Evolutionary conservation across 2,113 vertebrate species (phyloP).

Genomic region (Myanophis thanlyinensis): DNA sequence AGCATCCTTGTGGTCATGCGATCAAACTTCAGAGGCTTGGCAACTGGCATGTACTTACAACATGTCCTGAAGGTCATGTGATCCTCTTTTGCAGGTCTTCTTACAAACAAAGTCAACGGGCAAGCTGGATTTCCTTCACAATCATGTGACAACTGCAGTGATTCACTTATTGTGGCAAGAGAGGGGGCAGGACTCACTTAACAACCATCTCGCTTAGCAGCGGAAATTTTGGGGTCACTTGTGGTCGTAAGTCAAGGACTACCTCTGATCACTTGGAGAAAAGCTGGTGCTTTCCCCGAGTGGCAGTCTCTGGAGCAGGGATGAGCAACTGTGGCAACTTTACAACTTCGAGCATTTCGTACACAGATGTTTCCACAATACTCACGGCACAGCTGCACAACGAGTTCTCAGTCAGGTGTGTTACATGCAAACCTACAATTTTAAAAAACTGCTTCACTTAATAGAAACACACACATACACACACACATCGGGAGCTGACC

Average conservation of each 20-base stretch:
- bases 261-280: background rate
- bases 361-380: background rate
- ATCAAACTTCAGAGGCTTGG: too few relatives aligned
- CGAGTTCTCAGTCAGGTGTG: background rate
- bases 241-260: background rate
- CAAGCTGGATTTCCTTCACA: too few relatives aligned
- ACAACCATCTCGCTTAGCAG: too few relatives aligned
- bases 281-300: background rate
- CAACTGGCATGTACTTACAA: too few relatives aligned
- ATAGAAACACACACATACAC: too few relatives aligned
- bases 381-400: background rate
- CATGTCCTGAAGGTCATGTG: too few relatives aligned
- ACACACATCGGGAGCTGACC: constrained; percentile 59
- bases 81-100: background rate
- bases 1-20: too few relatives aligned
- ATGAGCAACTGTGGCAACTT: background rate
- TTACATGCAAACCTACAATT: background rate
- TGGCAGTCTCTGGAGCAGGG: background rate
- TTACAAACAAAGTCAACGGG: background rate
- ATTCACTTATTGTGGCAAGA: too few relatives aligned
- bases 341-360: background rate
- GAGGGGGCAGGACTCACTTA: background rate
- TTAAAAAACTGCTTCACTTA: background rate
- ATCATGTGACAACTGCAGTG: too few relatives aligned
- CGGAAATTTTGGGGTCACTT: background rate